phyloP scores from a whole-genome alignment of 2,113 vertebrate species.

The Crocuta crocuta region DNA sequence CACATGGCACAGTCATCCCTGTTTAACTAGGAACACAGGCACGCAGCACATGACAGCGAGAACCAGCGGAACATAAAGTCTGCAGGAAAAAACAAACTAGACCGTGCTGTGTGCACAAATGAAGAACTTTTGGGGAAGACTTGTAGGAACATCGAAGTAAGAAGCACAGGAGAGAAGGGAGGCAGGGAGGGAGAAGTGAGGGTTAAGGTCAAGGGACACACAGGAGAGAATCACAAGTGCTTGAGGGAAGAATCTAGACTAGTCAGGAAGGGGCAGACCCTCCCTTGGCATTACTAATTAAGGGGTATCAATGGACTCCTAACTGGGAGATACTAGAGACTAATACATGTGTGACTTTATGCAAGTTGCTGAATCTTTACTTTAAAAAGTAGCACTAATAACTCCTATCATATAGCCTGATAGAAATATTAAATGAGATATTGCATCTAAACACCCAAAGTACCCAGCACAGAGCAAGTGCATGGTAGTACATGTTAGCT shows the following conservation, averaged over 20 bases:
- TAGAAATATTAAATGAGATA: neutral
- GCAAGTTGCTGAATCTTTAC: neutral
- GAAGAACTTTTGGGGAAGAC: neutral
- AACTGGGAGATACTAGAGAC: neutral
- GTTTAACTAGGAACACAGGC: neutral
- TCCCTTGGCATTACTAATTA: neutral
- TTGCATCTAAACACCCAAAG: neutral
- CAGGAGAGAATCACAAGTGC: neutral
- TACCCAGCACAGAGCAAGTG: neutral
- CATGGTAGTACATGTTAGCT: neutral
- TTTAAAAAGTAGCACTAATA: neutral
- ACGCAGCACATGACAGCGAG: neutral
- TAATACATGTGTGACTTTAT: neutral
- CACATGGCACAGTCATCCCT: neutral
- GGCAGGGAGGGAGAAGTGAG: neutral
- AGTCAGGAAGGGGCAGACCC: neutral
- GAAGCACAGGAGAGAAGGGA: neutral
- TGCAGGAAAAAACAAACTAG: neutral
- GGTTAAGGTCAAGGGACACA: neutral
- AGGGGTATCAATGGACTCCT: neutral
- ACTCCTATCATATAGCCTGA: neutral
- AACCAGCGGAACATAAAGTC: neutral
- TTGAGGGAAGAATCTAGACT: neutral
- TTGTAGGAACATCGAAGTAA: neutral
- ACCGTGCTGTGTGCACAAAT: rapidly evolving